Evolutionary conservation across 2,888 invertebrate genomes (phyloP).

Genomic region (Rapana venosa): DNA sequence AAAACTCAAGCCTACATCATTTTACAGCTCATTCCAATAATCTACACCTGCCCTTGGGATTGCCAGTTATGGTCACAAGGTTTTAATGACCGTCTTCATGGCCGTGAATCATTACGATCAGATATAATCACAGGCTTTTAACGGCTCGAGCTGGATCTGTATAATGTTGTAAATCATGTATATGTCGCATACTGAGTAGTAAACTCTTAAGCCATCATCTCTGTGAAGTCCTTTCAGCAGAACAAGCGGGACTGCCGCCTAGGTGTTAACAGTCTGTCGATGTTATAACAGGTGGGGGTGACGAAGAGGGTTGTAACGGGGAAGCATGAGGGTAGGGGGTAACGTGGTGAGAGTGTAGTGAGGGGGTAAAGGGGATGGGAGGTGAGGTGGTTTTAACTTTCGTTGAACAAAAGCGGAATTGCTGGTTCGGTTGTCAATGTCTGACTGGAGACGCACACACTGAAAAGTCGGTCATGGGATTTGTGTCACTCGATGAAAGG

Average conservation of each 20-base stretch:
- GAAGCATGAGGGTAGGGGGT: neutral
- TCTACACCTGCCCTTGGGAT: too few relatives aligned
- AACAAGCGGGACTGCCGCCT: neutral
- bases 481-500: neutral
- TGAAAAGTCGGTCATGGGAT: slow-evolving; percentile 30
- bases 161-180: neutral
- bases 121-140: too few relatives aligned
- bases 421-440: slow-evolving; percentile 22
- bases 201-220: neutral
- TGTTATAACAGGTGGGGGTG: neutral
- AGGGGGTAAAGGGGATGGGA: neutral
- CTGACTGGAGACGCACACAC: neutral
- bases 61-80: too few relatives aligned
- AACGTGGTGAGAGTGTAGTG: too few relatives aligned
- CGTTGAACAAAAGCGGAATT: slow-evolving; percentile 14
- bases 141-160: too few relatives aligned
- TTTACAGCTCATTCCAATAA: too few relatives aligned
- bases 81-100: too few relatives aligned
- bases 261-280: neutral
- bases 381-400: neutral
- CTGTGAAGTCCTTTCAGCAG: neutral
- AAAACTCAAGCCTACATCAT: too few relatives aligned
- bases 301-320: neutral
- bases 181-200: neutral
- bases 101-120: too few relatives aligned